phyloP scores from a whole-genome alignment of 2,113 vertebrate genomes.

The Glaucidium brasilianum region DNA sequence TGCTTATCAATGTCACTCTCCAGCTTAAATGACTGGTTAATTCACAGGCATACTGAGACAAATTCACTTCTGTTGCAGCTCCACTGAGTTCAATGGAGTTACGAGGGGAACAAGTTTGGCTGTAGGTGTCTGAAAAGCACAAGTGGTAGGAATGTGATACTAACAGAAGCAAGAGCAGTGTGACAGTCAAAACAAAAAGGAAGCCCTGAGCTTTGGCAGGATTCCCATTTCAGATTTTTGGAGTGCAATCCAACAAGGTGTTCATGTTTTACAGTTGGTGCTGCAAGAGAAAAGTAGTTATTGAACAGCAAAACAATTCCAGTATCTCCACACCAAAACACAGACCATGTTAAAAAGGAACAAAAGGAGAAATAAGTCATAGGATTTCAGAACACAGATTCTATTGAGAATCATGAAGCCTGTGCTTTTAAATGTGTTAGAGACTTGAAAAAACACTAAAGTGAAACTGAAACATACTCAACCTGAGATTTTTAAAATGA shows the following conservation, averaged over 20 bases:
- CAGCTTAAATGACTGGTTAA: conserved; percentile 56
- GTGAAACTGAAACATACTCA: background rate
- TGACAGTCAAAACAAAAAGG: conserved; percentile 20
- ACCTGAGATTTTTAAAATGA: background rate
- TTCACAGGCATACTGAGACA: conserved; percentile 40
- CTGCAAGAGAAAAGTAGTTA: conserved; percentile 22
- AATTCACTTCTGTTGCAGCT: conserved; percentile 26
- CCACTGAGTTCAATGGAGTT: background rate
- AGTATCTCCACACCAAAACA: background rate
- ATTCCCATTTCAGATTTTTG: conserved; percentile 36
- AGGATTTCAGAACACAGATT: background rate
- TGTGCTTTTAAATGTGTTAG: background rate
- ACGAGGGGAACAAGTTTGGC: background rate
- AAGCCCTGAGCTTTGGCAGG: conserved; percentile 19
- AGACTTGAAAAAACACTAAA: background rate
- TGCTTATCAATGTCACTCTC: conserved; percentile 58
- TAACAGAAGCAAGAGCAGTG: conserved; percentile 35
- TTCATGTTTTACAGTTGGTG: conserved; percentile 12
- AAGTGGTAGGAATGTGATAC: conserved; percentile 46
- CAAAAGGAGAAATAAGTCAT: background rate
- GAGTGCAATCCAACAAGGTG: conserved; percentile 33
- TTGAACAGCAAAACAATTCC: background rate
- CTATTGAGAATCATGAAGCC: background rate
- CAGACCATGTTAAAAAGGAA: background rate
- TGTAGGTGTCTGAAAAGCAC: background rate